These are phyloP conservation scores for Amphiura filiformis DNA, from an alignment of 35 echinoderm and acorn worm genomes.

Conservation along the genomic window DNA sequence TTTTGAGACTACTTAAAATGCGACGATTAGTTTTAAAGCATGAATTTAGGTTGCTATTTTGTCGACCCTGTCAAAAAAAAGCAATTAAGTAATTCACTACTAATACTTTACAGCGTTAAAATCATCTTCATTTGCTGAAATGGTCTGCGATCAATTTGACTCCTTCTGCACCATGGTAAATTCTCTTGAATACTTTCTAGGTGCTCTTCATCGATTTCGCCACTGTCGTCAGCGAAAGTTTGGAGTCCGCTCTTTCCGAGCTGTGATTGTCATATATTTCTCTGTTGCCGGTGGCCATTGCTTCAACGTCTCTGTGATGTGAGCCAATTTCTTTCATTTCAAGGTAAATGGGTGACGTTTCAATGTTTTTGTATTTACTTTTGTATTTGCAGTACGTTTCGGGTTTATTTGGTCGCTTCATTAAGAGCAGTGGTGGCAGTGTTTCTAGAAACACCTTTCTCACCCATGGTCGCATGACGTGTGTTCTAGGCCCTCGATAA, in stretches of 20 bases:
- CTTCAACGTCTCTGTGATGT: constrained; percentile 69
- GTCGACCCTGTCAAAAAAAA: too few relatives aligned
- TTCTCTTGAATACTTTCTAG: constrained; percentile 62
- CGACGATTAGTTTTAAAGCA: too few relatives aligned
- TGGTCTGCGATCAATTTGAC: constrained; percentile 96
- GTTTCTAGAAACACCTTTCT: constrained; percentile 88
- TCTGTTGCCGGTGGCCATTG: constrained; percentile 58
- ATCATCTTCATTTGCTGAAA: constrained; percentile 82
- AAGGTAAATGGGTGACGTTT: constrained; percentile 68
- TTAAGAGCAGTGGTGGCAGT: constrained; percentile 86
- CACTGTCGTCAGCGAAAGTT: constrained; percentile 76
- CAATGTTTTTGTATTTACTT: constrained; percentile 23
- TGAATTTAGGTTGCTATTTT: too few relatives aligned
- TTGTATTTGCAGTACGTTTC: background rate
- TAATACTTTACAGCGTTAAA: constrained; percentile 76
- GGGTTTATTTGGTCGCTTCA: constrained; percentile 73
- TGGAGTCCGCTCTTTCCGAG: constrained; percentile 52
- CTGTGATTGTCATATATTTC: constrained; percentile 86
- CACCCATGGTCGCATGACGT: constrained; percentile 89
- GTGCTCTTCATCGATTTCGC: constrained; percentile 36
- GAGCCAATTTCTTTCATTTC: constrained; percentile 93
- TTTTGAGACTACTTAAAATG: too few relatives aligned
- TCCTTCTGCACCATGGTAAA: constrained; percentile 82
- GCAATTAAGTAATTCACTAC: too few relatives aligned
- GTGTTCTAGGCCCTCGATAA: constrained; percentile 73